phyloP scores from a whole-genome alignment of 2,797 vertebrate genomes.

The Poeciliopsis paucimaculata region DNA sequence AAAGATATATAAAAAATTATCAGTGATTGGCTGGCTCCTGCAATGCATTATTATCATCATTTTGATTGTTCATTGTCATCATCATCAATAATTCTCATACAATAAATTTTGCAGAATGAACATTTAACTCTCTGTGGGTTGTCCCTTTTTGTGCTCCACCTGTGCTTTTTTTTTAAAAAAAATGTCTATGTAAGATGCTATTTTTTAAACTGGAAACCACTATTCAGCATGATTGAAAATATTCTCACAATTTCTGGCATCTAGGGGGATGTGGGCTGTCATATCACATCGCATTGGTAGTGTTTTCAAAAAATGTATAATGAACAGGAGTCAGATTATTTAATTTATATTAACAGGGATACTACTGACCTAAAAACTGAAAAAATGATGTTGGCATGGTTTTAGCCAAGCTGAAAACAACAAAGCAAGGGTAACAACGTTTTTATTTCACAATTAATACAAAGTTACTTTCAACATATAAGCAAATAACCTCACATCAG shows the following conservation, averaged over 20 bases:
- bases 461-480: background rate
- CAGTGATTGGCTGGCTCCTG: no score
- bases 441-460: background rate
- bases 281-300: background rate
- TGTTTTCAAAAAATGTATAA: background rate
- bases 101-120: slow-evolving; percentile 8
- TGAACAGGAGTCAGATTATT: background rate
- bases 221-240: background rate
- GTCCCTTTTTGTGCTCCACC: background rate
- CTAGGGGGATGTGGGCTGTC: background rate
- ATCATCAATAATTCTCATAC: background rate
- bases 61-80: no score
- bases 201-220: background rate
- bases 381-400: background rate
- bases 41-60: no score
- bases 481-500: background rate
- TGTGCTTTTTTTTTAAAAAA: background rate
- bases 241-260: background rate
- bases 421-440: background rate
- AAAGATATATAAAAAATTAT: no score
- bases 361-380: background rate
- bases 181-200: background rate
- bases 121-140: background rate
- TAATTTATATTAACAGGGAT: background rate
- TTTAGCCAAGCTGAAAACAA: background rate